phyloP scores from a whole-genome alignment of 2,888 invertebrate species.

The Syrista parreyssii region DNA sequence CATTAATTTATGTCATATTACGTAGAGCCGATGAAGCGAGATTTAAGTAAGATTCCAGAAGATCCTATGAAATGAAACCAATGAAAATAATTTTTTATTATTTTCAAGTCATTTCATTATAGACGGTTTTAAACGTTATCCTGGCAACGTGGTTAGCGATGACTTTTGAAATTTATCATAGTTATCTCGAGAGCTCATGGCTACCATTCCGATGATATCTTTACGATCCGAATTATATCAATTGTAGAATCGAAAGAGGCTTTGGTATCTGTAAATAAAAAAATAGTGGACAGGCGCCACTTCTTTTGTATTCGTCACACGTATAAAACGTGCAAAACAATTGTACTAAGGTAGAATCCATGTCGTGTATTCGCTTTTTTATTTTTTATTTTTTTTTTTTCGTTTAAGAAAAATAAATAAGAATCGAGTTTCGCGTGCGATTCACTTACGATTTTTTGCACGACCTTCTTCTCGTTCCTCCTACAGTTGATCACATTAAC shows the following conservation, averaged over 20 bases:
- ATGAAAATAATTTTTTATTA: too few species aligned
- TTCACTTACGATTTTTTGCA: background rate
- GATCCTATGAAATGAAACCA: too few species aligned
- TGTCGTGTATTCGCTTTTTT: too few species aligned
- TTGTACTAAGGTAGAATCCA: background rate
- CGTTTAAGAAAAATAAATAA: background rate
- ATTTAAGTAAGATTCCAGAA: too few species aligned
- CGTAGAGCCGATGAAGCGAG: too few species aligned
- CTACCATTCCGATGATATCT: background rate
- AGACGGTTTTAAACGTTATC: background rate
- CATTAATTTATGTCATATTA: background rate
- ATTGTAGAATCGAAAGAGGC: background rate
- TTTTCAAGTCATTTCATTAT: background rate
- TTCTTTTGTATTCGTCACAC: background rate
- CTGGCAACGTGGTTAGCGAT: background rate
- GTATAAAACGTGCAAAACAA: background rate
- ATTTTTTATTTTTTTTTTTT: too few species aligned
- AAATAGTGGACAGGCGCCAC: background rate
- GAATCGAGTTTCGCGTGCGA: background rate
- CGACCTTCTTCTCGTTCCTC: background rate
- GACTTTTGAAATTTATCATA: slow-evolving; percentile 23
- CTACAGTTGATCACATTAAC: background rate
- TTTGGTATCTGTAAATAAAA: background rate
- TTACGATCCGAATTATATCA: background rate
- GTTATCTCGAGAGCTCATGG: background rate